Percentiles rank a stretch among this genome's conserved stretches.
Evolutionary conservation across 2,888 invertebrate species (phyloP).

Genomic region (Mesochorus sp.): DNA sequence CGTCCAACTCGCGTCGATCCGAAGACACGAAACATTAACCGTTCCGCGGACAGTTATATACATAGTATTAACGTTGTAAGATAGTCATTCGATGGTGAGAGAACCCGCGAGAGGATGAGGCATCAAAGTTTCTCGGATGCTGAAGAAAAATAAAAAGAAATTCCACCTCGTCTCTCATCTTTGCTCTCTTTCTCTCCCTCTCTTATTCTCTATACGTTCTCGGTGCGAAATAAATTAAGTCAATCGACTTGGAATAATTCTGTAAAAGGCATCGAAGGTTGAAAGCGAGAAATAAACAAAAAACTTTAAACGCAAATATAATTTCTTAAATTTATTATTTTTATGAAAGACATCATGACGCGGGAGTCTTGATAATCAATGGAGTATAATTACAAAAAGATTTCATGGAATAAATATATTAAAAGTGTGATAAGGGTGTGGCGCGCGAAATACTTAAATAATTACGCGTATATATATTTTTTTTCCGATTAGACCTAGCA

Average conservation of each 20-base stretch:
- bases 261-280: not conserved
- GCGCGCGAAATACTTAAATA: slow-evolving; percentile 40
- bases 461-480: slow-evolving; percentile 21
- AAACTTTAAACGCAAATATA: not conserved
- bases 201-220: not conserved
- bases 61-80: slow-evolving; percentile 27
- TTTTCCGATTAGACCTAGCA: not conserved
- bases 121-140: slow-evolving; percentile 11
- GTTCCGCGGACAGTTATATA: slow-evolving; percentile 33
- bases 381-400: slow-evolving; percentile 1
- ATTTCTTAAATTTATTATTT: not conserved
- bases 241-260: slow-evolving; percentile 7
- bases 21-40: slow-evolving; percentile 40
- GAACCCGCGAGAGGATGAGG: slow-evolving; percentile 26
- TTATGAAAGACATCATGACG: too few species aligned
- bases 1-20: slow-evolving; percentile 1
- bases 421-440: slow-evolving; percentile 31
- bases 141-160: not conserved
- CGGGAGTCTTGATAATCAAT: not conserved
- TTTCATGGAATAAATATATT: not conserved
- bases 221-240: slow-evolving; percentile 19
- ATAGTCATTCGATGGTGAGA: not conserved
- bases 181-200: not conserved
- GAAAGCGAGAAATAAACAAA: not conserved
- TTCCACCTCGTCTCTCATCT: not conserved